Evolutionary conservation across 2,888 invertebrate genomes (phyloP), one percentile per base, ranked within the genome.

Genomic region (Reticulitermes lucifugus): DNA sequence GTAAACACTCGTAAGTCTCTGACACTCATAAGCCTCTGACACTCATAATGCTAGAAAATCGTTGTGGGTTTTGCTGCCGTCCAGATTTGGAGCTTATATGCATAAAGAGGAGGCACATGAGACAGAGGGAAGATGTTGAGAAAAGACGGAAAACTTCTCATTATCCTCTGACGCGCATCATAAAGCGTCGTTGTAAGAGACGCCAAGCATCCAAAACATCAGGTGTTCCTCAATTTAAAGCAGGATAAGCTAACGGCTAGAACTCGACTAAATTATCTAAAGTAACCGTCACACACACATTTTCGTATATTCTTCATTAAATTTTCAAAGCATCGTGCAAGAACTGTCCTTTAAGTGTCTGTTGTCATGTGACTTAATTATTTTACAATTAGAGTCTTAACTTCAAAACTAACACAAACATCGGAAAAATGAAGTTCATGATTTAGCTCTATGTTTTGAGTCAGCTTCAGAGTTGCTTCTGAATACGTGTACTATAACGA

Each of bases 1-100:
- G 65, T 65, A 65, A n/a, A 65, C 65, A 25, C 65, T 65, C 65
- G n/a, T 65, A 65, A 65, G 65, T 65, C 65, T 65, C n/a, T 25
- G 25, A 65, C 65, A 25, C 65, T 65, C 65, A 65, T 65, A 65
- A 65, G 65, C n/a, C 65, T 65, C n/a, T 25, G n/a, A 25, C 65
- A 65, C 65, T 65, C 65, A 65, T 65, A 65, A 65, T 25, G 12
- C 4, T 65, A 25, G 14, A 55, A 55, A 4, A 55, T 9, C 12
- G 55, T 5, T 55, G 4, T 55, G 4, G 55, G 55, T 55, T 14
- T 18, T 18, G 18, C 55, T 14, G 5, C 55, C 55, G 4, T 55
- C 18, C 55, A 4, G 14, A 9, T 25, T n/a, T 65, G 65, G 65
- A n/a, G 65, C 2, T 65, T 65, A n/a, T 65, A n/a, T 65, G 21